phyloP scores from a whole-genome alignment of 1,140 invertebrate genomes.

The Amyelois transitella region DNA sequence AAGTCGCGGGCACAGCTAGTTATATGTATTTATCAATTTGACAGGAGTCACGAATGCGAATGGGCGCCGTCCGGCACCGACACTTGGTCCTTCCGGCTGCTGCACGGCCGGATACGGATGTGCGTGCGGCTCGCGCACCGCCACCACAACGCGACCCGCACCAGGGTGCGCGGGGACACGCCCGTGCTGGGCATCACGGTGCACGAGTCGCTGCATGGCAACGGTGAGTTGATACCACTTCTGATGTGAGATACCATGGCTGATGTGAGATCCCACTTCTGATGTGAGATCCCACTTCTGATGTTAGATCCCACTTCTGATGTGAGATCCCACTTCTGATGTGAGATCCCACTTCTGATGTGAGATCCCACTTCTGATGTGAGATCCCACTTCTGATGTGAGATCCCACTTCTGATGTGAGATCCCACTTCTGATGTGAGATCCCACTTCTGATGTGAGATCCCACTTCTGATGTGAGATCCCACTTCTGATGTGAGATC shows the following conservation, averaged over 20 bases:
- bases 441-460: too few relatives aligned
- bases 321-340: too few relatives aligned
- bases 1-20: neutral
- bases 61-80: constrained; percentile 38
- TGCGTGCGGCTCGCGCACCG: constrained; percentile 26
- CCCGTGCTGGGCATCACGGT: constrained; percentile 23
- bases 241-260: neutral
- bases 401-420: too few relatives aligned
- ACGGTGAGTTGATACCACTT: constrained; percentile 13
- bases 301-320: too few relatives aligned
- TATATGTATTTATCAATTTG: neutral
- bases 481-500: too few relatives aligned
- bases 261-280: neutral
- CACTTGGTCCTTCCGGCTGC: constrained; percentile 45
- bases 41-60: constrained; percentile 36
- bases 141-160: constrained; percentile 25
- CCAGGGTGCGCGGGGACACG: constrained; percentile 34
- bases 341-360: too few relatives aligned
- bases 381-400: too few relatives aligned
- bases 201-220: constrained; percentile 14
- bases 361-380: too few relatives aligned
- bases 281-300: too few relatives aligned
- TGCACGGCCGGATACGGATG: constrained; percentile 39
- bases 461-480: too few relatives aligned
- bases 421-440: too few relatives aligned